Percentiles rank a stretch among this genome's conserved stretches.
Conservation (phyloP, 2,888 invertebrate genomes). For the Andrena haemorrhoa region DNA sequence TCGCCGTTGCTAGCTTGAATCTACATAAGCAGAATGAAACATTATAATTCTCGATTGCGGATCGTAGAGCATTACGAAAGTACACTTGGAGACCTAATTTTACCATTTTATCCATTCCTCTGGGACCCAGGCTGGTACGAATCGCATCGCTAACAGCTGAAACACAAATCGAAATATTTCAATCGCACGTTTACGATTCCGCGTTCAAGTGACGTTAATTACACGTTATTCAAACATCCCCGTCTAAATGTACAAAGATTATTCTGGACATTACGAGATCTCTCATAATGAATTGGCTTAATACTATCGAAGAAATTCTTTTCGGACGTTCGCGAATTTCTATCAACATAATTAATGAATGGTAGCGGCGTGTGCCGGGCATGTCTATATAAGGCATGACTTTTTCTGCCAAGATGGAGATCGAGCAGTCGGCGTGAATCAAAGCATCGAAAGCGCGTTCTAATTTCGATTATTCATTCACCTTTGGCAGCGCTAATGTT, state of each 20-base stretch:
- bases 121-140: constrained; percentile 98
- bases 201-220: neutral
- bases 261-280: too few species aligned
- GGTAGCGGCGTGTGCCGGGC: constrained; percentile 5
- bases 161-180: constrained; percentile 78
- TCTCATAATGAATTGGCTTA: too few species aligned
- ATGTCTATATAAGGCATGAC: constrained; percentile 74
- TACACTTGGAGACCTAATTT: neutral
- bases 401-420: constrained; percentile 23
- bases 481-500: constrained; percentile 99
- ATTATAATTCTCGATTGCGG: neutral
- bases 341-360: neutral
- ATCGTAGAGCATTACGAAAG: neutral
- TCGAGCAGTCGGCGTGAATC: neutral
- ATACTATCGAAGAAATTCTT: too few species aligned
- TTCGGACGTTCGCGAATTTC: neutral
- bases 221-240: neutral
- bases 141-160: constrained; percentile 99
- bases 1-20: constrained; percentile 98
- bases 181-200: constrained; percentile 50
- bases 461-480: constrained; percentile 82
- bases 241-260: neutral
- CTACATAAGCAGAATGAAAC: constrained; percentile 84
- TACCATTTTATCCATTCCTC: constrained; percentile 99
- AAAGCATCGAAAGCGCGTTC: neutral